Evolutionary conservation across 92 coral and sea anemone genomes (phyloP).

Genomic region (Meandrina meandrites): DNA sequence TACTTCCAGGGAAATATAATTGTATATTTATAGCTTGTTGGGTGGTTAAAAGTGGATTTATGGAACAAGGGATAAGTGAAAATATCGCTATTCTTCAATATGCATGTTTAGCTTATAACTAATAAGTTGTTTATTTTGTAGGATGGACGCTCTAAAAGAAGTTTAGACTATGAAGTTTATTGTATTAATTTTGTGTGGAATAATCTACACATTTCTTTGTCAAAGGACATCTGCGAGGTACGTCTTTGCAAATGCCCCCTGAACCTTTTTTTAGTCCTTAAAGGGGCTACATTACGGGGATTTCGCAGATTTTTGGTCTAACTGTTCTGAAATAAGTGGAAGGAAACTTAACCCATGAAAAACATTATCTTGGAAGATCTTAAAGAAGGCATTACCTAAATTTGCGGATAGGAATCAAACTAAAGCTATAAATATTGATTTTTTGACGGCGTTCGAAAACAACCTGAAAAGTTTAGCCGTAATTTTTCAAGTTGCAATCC

Average conservation of each 20-base stretch:
- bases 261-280: background rate
- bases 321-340: too few species aligned
- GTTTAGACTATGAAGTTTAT: background rate
- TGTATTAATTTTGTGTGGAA: background rate
- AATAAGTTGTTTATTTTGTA: background rate
- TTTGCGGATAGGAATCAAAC: too few species aligned
- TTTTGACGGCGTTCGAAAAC: too few species aligned
- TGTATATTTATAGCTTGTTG: background rate
- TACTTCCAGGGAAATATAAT: too few species aligned
- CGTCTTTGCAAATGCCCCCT: background rate
- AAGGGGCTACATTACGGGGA: too few species aligned
- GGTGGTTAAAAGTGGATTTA: background rate
- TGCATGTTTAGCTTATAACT: background rate
- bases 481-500: too few species aligned
- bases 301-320: too few species aligned
- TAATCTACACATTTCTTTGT: background rate
- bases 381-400: too few species aligned
- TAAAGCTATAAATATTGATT: too few species aligned
- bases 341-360: too few species aligned
- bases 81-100: background rate
- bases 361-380: too few species aligned
- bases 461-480: too few species aligned
- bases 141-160: background rate
- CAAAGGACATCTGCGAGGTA: background rate
- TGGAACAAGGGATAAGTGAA: background rate